Evolutionary conservation across 2,113 vertebrate species (phyloP), one percentile per base, ranked within the genome.

Genomic region (Danio rerio): DNA sequence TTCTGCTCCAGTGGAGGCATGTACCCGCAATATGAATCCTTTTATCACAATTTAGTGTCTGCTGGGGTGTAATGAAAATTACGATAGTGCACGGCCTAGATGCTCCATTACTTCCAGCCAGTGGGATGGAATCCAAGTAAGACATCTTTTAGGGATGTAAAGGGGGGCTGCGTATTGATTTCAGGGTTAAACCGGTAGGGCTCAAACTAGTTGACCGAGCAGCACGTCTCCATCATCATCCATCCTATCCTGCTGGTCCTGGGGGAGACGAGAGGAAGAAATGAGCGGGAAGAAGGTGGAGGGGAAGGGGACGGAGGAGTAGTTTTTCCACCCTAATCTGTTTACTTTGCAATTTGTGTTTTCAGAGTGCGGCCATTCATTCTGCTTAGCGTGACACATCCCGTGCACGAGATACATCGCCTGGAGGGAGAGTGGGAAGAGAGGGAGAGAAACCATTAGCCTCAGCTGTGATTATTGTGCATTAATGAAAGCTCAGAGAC

Each of bases 311-410:
- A n/a, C n/a, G n/a, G n/a, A n/a, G n/a, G 89, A 89, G 90, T 93
- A 89, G 90, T 74, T 88, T 91, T 92, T 92, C 89, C 90, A 90
- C 90, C 88, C 91, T 94, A 94, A 94, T 94, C 93, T 93, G 92
- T 94, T 94, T 93, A 94, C 91, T 92, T 93, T 92, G 93, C 91
- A 94, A 94, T 94, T 94, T 94, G 92, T 93, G 91, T 93, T 93
- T 93, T 92, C 88, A 89, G 89, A 93, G 88, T 85, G 81, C 87
- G 89, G 87, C 91, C 92, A 94, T 94, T 93, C 91, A 94, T 94
- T 93, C 89, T 92, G 92, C 88, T 94, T 94, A 94, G 92, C 88
- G 89, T 93, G 92, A 93, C 93, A 93, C 89, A 74, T 65, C 77
- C 65, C 71, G 73, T 50, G 77, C 59, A 58, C 63, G 73, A 68